Base-by-base conservation (phyloP, 2,113 vertebrate species). In the Brachyistius frenatus region DNA sequence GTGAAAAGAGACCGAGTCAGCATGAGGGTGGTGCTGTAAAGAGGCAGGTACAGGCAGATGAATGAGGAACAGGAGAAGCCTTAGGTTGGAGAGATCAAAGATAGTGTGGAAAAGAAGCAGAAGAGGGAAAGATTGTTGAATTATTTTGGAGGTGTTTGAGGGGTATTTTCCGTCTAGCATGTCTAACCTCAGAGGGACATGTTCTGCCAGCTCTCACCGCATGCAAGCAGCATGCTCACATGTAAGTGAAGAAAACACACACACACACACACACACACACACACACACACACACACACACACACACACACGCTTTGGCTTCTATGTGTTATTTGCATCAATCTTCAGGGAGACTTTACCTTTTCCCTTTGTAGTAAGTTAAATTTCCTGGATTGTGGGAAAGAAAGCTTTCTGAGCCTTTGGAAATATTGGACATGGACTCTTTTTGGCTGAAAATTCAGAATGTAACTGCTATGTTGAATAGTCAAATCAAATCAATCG, bases 141-240 rank as follows among this genome's bases (percentile, higher is more conserved):
- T 83, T 76, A 80, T 85, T 78, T 83, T 88, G 72, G 85, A 85
- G 85, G 83, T 78, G 79, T 85, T 81, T 78, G 65, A 81, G 73
- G 81, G 69, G 76, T 86, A 77, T 80, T 86, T 85, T 89, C 83
- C 80, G 83, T 78, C 74, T 33, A 86, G 74, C 64, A 23, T 74
- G 84, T 82, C 73, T 76, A 87, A 83, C 84, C 86, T 86, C 82
- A 78, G 66, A 80, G 75, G 79, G 62, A 47, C 65, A 66, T 64
- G 63, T 57, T 77, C 80, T 83, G 86, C 89, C 89, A 88, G 86
- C 35, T 78, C 76, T 56, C 41, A 3, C 50, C 37, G 61, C 70
- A 62, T 63, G 73, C 66, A 58, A 73, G 64, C 67, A 44, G 4
- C n/a, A 4, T 67, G 61, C 74, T 14, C 77, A 73, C 54, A 73